These are phyloP conservation scores for Peribatodes rhomboidaria DNA, from an alignment of 2,888 invertebrate genomes.

Conservation along the genomic window DNA sequence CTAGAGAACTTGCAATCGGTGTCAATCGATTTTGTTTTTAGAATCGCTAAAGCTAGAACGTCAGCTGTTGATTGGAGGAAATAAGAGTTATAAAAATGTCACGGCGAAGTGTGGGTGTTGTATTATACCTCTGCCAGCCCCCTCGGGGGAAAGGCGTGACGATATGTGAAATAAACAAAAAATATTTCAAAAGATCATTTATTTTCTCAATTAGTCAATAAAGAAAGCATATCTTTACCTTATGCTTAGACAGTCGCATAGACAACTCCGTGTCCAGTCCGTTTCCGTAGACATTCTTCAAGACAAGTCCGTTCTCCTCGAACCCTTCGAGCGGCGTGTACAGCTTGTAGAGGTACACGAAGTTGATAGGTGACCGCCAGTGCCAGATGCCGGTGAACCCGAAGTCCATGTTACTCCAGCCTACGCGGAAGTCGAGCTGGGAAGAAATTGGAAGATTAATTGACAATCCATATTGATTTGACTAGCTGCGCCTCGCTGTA, in stretches of 20 bases:
- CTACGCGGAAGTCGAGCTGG: slow-evolving; percentile 91
- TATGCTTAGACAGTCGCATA: slow-evolving; percentile 89
- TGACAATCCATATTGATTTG: too few relatives aligned
- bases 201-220: too few relatives aligned
- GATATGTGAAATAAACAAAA: too few relatives aligned
- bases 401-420: slow-evolving; percentile 91
- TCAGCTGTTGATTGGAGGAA: too few relatives aligned
- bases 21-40: too few relatives aligned
- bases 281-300: slow-evolving; percentile 89
- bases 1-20: too few relatives aligned
- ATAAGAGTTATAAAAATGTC: neutral
- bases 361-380: slow-evolving; percentile 88
- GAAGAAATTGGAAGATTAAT: neutral
- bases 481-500: too few relatives aligned
- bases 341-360: slow-evolving; percentile 92
- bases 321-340: slow-evolving; percentile 93
- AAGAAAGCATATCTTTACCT: too few relatives aligned
- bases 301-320: slow-evolving; percentile 91
- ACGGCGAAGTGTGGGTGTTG: neutral
- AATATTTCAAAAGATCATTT: too few relatives aligned
- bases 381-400: slow-evolving; percentile 94
- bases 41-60: too few relatives aligned
- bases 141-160: too few relatives aligned
- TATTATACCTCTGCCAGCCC: too few relatives aligned
- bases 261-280: slow-evolving; percentile 91